Conservation (phyloP, 1,140 invertebrate genomes). For the Saccostrea cuccullata region DNA sequence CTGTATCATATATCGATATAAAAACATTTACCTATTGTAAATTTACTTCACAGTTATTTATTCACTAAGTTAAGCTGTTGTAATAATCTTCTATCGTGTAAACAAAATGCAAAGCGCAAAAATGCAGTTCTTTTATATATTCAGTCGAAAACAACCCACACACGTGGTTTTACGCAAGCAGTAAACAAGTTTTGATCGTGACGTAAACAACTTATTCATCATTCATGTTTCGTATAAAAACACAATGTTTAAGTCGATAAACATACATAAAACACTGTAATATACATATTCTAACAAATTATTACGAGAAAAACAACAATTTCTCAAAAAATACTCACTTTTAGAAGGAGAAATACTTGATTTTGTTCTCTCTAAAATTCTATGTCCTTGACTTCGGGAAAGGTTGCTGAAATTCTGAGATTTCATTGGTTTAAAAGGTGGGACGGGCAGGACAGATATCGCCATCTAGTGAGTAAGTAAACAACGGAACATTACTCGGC, state of each 20-base stretch:
- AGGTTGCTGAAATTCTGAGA: neutral
- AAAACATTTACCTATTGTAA: no score
- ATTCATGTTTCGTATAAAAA: neutral
- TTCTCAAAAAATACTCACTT: neutral
- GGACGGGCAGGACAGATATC: neutral
- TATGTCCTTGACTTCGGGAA: conserved; percentile 21
- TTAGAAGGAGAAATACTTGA: neutral
- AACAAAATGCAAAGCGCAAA: no score
- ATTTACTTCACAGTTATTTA: no score
- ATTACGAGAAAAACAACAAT: neutral
- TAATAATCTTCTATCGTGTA: no score
- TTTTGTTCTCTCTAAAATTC: neutral
- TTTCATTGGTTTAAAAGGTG: conserved; percentile 13
- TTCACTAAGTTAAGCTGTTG: no score
- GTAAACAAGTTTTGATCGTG: neutral
- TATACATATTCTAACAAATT: neutral
- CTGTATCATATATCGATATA: no score
- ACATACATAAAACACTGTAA: neutral
- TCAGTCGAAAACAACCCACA: neutral
- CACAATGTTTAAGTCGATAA: neutral
- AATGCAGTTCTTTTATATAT: no score
- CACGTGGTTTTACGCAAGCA: neutral
- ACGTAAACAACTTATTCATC: neutral
- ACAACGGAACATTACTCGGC: no score
- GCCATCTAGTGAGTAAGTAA: neutral